Conservation (phyloP, 1,140 invertebrate genomes). For the Formica selysi region DNA sequence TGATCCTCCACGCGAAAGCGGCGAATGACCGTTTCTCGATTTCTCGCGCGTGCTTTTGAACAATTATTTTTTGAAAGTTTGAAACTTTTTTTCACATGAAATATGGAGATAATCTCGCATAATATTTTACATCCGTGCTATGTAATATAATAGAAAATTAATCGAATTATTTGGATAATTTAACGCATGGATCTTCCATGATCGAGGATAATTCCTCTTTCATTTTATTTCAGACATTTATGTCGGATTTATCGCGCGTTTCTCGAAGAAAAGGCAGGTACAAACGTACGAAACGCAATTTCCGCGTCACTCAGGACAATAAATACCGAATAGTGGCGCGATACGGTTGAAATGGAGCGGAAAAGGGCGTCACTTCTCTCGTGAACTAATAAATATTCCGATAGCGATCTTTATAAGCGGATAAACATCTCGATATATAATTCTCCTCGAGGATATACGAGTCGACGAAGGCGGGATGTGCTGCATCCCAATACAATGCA, state of each 20-base stretch:
- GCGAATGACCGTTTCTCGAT: conserved; percentile 7
- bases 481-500: conserved; percentile 59
- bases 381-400: conserved; percentile 78
- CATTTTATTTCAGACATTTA: conserved; percentile 6
- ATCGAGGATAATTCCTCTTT: background rate
- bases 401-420: conserved; percentile 72
- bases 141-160: background rate
- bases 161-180: background rate
- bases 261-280: conserved; percentile 22
- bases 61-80: background rate
- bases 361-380: conserved; percentile 51
- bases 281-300: conserved; percentile 13
- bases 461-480: background rate
- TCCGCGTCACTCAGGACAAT: conserved; percentile 20
- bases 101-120: background rate
- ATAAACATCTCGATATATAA: conserved; percentile 79
- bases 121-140: background rate
- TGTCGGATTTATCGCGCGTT: background rate
- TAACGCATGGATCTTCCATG: background rate
- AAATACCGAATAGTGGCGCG: conserved; percentile 58
- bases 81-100: too few species aligned
- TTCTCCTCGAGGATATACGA: conserved; percentile 63
- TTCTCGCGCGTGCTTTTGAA: background rate
- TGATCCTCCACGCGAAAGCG: too few species aligned
- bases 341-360: conserved; percentile 46